These are phyloP conservation scores for Drosophila lini DNA, from an alignment of 1,140 invertebrate genomes.

Conservation along the genomic window DNA sequence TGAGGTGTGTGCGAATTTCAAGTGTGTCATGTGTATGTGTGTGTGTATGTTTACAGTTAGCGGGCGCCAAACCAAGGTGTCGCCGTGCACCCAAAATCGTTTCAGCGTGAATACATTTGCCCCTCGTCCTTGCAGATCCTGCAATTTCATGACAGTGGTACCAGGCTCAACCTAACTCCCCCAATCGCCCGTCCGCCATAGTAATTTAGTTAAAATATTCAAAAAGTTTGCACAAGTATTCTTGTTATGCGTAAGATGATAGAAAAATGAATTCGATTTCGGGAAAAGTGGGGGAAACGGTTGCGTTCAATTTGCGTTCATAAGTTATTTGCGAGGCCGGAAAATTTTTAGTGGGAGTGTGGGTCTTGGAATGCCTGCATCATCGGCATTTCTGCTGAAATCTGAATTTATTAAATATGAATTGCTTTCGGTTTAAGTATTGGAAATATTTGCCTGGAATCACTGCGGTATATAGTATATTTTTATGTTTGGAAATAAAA, in stretches of 20 bases:
- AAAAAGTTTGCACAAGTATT: conserved; percentile 41
- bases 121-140: conserved; percentile 34
- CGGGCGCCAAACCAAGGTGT: conserved; percentile 81
- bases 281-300: too few relatives aligned
- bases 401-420: conserved; percentile 29
- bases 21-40: conserved; percentile 29
- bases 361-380: conserved; percentile 13
- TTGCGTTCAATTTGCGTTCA: conserved; percentile 22
- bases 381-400: conserved; percentile 30
- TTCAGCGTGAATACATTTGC: conserved; percentile 80
- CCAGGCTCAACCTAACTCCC: conserved; percentile 30
- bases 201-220: conserved; percentile 55
- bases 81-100: conserved; percentile 80
- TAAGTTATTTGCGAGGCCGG: conserved; percentile 27
- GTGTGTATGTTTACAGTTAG: conserved; percentile 81
- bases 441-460: conserved; percentile 12
- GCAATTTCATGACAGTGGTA: conserved; percentile 40
- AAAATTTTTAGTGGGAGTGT: not conserved
- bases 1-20: conserved; percentile 8
- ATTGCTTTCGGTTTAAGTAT: conserved; percentile 19
- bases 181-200: conserved; percentile 11
- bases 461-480: not conserved
- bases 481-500: not conserved
- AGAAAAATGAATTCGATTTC: conserved; percentile 45
- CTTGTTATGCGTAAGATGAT: conserved; percentile 31